Evolutionary conservation across 92 coral and sea anemone species (phyloP).

Genomic region (Epizoanthus scotinus): DNA sequence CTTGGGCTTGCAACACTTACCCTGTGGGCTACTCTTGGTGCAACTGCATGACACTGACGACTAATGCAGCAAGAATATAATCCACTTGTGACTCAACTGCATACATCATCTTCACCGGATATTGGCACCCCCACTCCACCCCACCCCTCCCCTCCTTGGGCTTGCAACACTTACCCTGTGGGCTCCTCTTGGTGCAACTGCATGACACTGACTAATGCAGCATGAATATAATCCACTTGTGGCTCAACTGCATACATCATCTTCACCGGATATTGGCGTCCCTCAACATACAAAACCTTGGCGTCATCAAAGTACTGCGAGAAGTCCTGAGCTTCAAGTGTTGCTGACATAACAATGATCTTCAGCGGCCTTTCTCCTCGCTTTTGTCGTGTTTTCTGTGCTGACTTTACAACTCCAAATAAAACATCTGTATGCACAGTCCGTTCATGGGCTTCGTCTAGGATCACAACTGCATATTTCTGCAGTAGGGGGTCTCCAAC

Average conservation of each 20-base stretch:
- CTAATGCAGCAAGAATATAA: conserved; percentile 88
- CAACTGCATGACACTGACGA: conserved; percentile 82
- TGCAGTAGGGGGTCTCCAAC: conserved; percentile 84
- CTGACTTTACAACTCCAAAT: conserved; percentile 93
- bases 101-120: conserved; percentile 81
- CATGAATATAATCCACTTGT: conserved; percentile 91
- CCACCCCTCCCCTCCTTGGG: neutral
- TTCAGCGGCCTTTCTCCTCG: conserved; percentile 68
- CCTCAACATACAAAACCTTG: conserved; percentile 91
- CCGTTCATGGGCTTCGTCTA: conserved; percentile 98
- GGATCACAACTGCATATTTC: conserved; percentile 79
- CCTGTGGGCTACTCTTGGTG: conserved; percentile 85
- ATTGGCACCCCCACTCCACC: conserved; percentile 52
- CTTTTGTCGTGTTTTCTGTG: conserved; percentile 75
- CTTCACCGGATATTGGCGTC: conserved; percentile 90
- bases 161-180: conserved; percentile 55
- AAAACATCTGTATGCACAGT: conserved; percentile 95
- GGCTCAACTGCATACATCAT: conserved; percentile 85
- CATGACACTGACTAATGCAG: conserved; percentile 86
- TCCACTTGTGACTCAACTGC: conserved; percentile 85
- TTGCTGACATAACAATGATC: conserved; percentile 97
- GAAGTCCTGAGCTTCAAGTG: conserved; percentile 96
- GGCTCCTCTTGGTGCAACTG: conserved; percentile 93
- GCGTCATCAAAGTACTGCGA: conserved; percentile 85
- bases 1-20: conserved; percentile 36